Conservation (phyloP, 2,797 vertebrate species). For the Somateria mollissima region DNA sequence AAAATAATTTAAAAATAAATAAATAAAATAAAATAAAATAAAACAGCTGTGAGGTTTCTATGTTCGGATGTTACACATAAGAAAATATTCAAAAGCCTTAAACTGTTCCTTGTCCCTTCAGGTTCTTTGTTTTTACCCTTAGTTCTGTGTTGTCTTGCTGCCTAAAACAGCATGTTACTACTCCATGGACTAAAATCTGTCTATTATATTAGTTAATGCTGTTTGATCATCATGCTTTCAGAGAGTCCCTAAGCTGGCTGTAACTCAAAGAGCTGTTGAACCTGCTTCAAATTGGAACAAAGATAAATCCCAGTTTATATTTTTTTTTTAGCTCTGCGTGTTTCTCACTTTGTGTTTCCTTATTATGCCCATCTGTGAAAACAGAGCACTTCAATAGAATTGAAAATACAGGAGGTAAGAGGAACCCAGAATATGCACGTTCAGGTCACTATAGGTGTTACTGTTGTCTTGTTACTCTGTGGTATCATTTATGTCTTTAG, state of each 20-base stretch:
- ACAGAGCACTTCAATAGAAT: background rate
- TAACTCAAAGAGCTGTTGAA: background rate
- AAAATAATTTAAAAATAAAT: background rate
- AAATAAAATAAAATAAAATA: no score
- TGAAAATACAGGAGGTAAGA: background rate
- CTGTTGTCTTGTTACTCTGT: background rate
- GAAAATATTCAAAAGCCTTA: background rate
- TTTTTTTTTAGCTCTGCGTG: background rate
- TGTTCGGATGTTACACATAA: background rate
- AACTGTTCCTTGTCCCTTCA: background rate
- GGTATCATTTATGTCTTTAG: background rate
- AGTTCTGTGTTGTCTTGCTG: background rate
- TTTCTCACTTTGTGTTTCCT: background rate
- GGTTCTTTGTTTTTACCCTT: background rate
- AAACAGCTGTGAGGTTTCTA: background rate
- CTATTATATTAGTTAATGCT: background rate
- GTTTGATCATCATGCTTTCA: background rate
- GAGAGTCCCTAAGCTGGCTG: background rate
- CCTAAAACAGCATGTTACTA: background rate
- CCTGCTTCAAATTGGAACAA: background rate
- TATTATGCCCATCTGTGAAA: background rate
- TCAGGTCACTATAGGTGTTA: background rate
- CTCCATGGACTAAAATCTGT: background rate
- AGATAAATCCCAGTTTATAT: background rate
- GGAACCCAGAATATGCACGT: background rate